Conservation (phyloP, 2,888 invertebrate species). For the Thymelicus acteon region DNA sequence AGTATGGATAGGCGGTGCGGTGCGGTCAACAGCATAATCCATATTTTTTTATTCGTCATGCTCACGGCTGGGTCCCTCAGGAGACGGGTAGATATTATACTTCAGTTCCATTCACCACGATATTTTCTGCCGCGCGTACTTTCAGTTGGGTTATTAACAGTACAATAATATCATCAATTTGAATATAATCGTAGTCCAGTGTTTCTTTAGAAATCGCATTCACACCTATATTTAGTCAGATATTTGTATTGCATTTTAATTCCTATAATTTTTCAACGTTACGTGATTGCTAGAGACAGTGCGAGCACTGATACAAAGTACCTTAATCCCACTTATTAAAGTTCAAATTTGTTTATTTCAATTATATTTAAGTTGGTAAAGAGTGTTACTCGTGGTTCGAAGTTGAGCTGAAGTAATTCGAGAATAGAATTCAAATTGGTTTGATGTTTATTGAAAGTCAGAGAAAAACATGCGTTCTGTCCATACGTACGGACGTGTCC, state of each 20-base stretch:
- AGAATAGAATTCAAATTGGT: conserved; percentile 19
- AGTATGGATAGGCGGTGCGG: background rate
- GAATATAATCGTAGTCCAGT: background rate
- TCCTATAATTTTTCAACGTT: conserved; percentile 34
- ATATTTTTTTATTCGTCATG: conserved; percentile 3
- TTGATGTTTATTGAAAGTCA: background rate
- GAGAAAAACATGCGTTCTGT: conserved; percentile 24
- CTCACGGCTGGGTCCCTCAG: background rate
- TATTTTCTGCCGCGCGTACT: background rate
- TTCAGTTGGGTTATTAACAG: background rate
- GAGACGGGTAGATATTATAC: background rate
- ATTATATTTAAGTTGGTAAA: conserved; percentile 19
- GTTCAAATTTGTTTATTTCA: conserved; percentile 16
- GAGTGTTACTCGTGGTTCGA: background rate
- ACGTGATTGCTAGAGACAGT: conserved; percentile 27
- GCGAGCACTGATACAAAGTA: conserved; percentile 11
- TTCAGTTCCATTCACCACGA: background rate
- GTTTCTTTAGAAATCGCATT: conserved; percentile 19
- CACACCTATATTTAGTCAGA: conserved; percentile 27
- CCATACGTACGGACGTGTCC: conserved; percentile 58
- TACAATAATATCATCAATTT: background rate
- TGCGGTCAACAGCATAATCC: background rate
- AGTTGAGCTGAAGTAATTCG: background rate
- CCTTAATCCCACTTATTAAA: conserved; percentile 20
- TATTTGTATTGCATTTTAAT: conserved; percentile 34